Conservation (phyloP, 2,113 vertebrate genomes). For the Monarcha castaneiventris region DNA sequence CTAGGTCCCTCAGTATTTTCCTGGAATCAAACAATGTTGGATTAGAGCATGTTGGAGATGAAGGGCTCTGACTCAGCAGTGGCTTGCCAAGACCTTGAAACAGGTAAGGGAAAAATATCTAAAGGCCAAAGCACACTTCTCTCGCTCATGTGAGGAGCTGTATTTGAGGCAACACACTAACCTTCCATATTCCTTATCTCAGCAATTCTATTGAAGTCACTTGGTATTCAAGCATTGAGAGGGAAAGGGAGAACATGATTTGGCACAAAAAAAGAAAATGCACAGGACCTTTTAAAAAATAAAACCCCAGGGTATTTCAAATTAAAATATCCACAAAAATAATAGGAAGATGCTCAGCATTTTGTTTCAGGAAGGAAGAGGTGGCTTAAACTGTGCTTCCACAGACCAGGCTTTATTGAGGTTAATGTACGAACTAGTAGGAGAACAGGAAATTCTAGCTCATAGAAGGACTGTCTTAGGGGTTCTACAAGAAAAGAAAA, state of each 20-base stretch:
- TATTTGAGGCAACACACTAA: background rate
- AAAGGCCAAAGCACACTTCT: background rate
- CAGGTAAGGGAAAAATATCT: background rate
- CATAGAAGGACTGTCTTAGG: background rate
- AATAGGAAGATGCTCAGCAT: background rate
- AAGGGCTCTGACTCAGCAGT: background rate
- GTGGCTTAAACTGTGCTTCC: fast-evolving
- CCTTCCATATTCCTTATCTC: background rate
- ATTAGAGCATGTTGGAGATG: background rate
- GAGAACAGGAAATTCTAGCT: background rate
- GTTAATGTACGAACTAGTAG: background rate
- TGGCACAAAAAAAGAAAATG: background rate
- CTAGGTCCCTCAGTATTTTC: background rate
- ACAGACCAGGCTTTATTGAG: background rate
- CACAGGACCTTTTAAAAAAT: background rate
- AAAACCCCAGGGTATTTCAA: background rate
- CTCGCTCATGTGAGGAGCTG: background rate
- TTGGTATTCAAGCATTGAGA: background rate
- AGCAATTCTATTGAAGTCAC: background rate
- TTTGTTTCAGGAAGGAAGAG: background rate
- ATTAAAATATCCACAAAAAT: background rate
- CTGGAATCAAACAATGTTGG: background rate
- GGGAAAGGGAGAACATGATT: background rate
- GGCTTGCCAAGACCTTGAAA: background rate
- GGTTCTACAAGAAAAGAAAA: background rate